Conservation (phyloP, 2,113 vertebrate genomes). For the Callorhinus ursinus region DNA sequence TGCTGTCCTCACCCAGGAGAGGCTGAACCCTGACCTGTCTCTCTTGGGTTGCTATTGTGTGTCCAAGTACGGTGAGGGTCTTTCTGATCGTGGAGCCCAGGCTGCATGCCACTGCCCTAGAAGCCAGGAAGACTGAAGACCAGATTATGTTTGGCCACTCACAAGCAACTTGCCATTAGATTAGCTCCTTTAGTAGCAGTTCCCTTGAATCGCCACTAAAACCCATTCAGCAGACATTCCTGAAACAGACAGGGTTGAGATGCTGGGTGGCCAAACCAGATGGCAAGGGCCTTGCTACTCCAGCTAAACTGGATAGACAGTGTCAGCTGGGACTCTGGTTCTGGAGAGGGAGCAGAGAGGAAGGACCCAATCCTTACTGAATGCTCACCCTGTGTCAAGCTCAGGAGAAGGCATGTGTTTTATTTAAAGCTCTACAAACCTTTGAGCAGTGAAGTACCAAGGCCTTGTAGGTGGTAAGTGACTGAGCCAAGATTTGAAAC, state of each 20-base stretch:
- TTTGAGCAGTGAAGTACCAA: neutral
- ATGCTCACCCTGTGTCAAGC: accelerated
- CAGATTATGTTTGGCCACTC: accelerated
- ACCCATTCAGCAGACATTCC: neutral
- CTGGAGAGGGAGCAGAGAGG: neutral
- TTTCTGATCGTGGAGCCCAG: neutral
- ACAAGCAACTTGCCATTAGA: neutral
- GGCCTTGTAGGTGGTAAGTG: neutral
- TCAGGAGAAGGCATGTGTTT: neutral
- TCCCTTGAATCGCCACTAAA: neutral
- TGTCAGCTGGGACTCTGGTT: neutral
- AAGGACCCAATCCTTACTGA: neutral
- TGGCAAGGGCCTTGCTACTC: neutral
- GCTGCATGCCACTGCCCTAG: neutral
- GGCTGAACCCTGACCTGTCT: neutral
- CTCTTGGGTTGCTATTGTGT: neutral
- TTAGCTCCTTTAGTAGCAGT: neutral
- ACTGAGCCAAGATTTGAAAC: neutral
- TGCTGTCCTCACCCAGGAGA: neutral
- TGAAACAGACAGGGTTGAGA: neutral
- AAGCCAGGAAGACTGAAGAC: neutral
- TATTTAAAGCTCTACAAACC: neutral
- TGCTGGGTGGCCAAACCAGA: neutral
- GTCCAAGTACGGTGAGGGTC: neutral
- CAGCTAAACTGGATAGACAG: neutral